phyloP scores from a whole-genome alignment of 2,888 invertebrate species.

The Nesidiocoris tenuis region DNA sequence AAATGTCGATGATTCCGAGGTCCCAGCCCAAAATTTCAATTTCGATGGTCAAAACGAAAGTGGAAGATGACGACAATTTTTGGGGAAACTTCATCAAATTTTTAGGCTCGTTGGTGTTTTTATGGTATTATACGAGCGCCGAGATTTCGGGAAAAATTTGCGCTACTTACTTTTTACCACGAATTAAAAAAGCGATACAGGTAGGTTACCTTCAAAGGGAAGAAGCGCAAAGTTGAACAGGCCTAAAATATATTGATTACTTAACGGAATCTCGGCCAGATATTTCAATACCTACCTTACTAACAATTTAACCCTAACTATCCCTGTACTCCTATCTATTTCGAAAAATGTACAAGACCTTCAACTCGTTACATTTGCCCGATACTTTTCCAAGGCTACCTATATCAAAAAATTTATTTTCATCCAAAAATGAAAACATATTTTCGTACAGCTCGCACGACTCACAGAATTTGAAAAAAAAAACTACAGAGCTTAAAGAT shows the following conservation, averaged over 20 bases:
- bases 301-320: neutral
- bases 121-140: constrained; percentile 7
- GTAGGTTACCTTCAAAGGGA: neutral
- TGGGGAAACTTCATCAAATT: no score
- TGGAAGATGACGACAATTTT: no score
- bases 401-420: neutral
- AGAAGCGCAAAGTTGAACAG: constrained; percentile 29
- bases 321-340: neutral
- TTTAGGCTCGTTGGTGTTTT: constrained; percentile 13
- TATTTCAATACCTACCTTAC: neutral
- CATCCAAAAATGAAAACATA: neutral
- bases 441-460: neutral
- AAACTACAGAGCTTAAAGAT: neutral
- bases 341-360: constrained; percentile 4
- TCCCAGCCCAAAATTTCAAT: constrained; percentile 30
- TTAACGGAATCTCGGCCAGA: neutral
- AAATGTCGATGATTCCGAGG: constrained; percentile 16
- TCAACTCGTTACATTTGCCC: constrained; percentile 39
- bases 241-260: constrained; percentile 25
- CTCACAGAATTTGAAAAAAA: neutral
- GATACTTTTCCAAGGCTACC: neutral
- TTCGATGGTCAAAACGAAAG: neutral
- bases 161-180: constrained; percentile 19
- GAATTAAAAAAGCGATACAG: neutral
- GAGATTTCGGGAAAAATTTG: constrained; percentile 29